A percentile compares a stretch with the other conserved stretches of the same genome.
Conservation (phyloP, 2,113 vertebrate species). For the Tachysurus vachellii region DNA sequence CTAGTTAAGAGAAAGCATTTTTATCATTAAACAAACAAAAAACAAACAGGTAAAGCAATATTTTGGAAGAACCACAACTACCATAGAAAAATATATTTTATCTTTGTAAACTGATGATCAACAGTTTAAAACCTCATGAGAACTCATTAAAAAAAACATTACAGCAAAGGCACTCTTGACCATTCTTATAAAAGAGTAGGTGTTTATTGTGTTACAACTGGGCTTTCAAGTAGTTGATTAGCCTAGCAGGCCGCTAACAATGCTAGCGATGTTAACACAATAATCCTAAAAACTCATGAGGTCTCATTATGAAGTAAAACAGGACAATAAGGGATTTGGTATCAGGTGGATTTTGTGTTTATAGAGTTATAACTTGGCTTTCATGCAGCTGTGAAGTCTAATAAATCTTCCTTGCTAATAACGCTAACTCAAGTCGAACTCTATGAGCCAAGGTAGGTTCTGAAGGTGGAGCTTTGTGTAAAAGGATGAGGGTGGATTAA, state of each 20-base stretch:
- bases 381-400: neutral
- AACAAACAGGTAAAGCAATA: neutral
- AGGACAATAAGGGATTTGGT: neutral
- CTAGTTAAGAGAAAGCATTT: neutral
- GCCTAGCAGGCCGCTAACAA: neutral
- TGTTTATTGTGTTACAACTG: neutral
- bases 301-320: neutral
- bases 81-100: neutral
- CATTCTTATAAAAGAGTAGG: neutral
- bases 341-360: neutral
- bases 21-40: neutral
- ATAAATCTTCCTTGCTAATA: neutral
- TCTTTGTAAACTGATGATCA: neutral
- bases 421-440: neutral
- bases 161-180: neutral
- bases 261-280: neutral
- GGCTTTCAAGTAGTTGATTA: neutral
- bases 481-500: neutral
- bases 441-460: neutral
- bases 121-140: neutral
- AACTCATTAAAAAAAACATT: neutral
- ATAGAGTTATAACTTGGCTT: neutral
- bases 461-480: neutral
- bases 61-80: neutral
- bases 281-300: neutral